These are phyloP conservation scores for Andrena chrysosceles DNA, from an alignment of 2,888 invertebrate genomes.

Conservation along the genomic window DNA sequence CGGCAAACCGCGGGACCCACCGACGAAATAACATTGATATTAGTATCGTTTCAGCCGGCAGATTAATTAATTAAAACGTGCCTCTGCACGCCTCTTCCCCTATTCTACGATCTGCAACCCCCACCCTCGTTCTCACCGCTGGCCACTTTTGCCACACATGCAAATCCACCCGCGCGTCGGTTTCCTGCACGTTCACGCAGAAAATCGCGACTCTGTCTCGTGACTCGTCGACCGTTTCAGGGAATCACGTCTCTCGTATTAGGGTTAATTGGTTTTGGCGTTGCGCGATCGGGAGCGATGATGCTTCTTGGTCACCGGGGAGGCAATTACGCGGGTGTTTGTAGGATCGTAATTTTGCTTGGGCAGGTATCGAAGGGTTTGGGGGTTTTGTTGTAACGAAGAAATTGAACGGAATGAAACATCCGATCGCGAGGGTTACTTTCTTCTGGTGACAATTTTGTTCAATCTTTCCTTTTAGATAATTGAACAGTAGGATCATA, in stretches of 20 bases:
- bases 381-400: too few species aligned
- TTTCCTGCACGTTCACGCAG: constrained; percentile 27
- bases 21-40: constrained; percentile 82
- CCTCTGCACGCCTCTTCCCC: constrained; percentile 54
- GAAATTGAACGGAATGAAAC: too few species aligned
- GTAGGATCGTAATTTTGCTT: too few species aligned
- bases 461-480: not conserved
- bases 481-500: not conserved
- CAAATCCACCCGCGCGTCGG: constrained; percentile 14
- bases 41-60: constrained; percentile 80
- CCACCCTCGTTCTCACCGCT: constrained; percentile 21
- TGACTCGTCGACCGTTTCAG: not conserved
- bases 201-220: constrained; percentile 14
- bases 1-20: constrained; percentile 79
- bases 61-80: constrained; percentile 84
- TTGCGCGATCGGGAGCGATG: too few species aligned
- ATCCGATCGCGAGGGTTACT: too few species aligned
- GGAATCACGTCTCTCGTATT: not conserved
- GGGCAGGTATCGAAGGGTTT: too few species aligned
- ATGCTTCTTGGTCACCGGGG: not conserved
- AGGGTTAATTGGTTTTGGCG: not conserved
- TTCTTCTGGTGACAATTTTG: too few species aligned
- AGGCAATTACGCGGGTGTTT: not conserved
- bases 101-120: constrained; percentile 16
- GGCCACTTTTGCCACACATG: constrained; percentile 49